Evolutionary conservation across 1,140 invertebrate species (phyloP).

Genomic region (Brachionus paranguensis): DNA sequence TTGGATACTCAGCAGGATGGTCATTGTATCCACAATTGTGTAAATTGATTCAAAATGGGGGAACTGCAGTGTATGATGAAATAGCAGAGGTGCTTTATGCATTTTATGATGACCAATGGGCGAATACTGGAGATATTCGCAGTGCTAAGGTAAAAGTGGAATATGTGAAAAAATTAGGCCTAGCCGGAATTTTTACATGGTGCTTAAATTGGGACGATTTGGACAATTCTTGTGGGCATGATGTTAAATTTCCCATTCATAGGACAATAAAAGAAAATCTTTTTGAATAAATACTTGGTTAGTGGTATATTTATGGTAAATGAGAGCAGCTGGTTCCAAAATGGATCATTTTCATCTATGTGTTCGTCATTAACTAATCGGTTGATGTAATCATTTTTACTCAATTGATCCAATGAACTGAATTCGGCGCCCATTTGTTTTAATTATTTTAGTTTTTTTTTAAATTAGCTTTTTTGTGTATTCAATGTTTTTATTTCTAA

Average conservation of each 20-base stretch:
- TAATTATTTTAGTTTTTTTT: not conserved
- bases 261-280: not conserved
- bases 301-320: constrained; percentile 76
- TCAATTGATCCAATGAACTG: constrained; percentile 72
- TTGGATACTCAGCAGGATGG: not conserved
- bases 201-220: constrained; percentile 21
- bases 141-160: not conserved
- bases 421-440: constrained; percentile 74
- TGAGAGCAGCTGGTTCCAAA: constrained; percentile 85
- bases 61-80: not conserved
- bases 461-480: not conserved
- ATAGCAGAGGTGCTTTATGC: not conserved
- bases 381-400: constrained; percentile 71
- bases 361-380: constrained; percentile 70
- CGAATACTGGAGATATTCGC: not conserved
- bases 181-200: not conserved
- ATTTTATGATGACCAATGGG: constrained; percentile 22
- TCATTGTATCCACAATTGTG: not conserved
- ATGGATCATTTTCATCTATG: constrained; percentile 78
- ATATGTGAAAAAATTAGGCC: not conserved
- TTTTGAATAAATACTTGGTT: constrained; percentile 48
- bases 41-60: not conserved
- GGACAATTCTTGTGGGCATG: not conserved
- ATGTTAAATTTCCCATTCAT: not conserved
- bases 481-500: not conserved